These are phyloP conservation scores for Ptilodon capucinus DNA, from an alignment of 2,888 invertebrate genomes.

Conservation along the genomic window DNA sequence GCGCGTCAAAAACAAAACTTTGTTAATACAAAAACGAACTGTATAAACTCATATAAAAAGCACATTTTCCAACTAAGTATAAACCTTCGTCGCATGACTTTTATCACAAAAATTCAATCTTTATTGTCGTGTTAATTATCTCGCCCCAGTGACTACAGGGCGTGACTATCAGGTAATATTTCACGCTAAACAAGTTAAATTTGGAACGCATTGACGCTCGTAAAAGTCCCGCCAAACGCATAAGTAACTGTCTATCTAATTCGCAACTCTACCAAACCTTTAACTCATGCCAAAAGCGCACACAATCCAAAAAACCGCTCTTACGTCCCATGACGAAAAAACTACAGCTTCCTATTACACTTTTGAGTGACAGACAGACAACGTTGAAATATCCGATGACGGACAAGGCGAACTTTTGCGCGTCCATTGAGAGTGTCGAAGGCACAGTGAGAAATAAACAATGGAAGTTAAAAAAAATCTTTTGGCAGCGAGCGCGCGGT, in stretches of 20 bases:
- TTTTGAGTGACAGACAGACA: slow-evolving; percentile 53
- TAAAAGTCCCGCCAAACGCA: slow-evolving; percentile 48
- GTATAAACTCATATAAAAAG: too few relatives aligned
- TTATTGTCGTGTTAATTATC: too few relatives aligned
- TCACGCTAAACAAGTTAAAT: slow-evolving; percentile 62
- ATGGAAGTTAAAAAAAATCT: slow-evolving; percentile 54
- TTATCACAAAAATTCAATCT: too few relatives aligned
- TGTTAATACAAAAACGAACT: too few relatives aligned
- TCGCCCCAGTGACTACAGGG: too few relatives aligned
- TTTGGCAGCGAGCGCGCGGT: slow-evolving; percentile 62
- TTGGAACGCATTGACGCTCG: slow-evolving; percentile 58
- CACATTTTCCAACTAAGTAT: too few relatives aligned
- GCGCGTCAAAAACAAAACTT: too few relatives aligned
- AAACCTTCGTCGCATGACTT: too few relatives aligned
- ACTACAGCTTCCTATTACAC: slow-evolving; percentile 50
- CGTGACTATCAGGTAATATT: slow-evolving; percentile 54
- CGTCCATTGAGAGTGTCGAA: slow-evolving; percentile 43
- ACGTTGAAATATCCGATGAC: slow-evolving; percentile 45
- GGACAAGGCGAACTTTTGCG: slow-evolving; percentile 54
- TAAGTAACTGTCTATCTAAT: slow-evolving; percentile 47
- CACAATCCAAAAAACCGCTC: slow-evolving; percentile 37
- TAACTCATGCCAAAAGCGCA: slow-evolving; percentile 50
- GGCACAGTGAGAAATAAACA: slow-evolving; percentile 50
- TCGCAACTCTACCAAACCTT: slow-evolving; percentile 35
- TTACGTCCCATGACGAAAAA: slow-evolving; percentile 25